Conservation (phyloP, 2,888 invertebrate species). For the Synergus laeviventris region DNA sequence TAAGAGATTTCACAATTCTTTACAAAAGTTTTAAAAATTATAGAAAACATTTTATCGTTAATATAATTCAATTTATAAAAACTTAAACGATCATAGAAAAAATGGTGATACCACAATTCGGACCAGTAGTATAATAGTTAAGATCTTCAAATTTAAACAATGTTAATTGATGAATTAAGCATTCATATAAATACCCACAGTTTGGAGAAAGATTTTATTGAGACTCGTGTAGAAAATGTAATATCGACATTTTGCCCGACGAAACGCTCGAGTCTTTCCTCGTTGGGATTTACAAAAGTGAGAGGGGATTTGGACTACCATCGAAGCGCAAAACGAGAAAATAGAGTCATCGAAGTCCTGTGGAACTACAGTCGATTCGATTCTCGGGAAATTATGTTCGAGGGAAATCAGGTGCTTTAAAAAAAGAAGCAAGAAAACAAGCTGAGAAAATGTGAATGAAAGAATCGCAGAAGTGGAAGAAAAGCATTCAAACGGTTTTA, state of each 20-base stretch:
- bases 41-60: too few relatives aligned
- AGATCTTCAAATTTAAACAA: too few relatives aligned
- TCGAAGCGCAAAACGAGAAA: constrained; percentile 60
- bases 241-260: constrained; percentile 23
- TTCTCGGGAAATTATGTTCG: constrained; percentile 59
- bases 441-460: constrained; percentile 2
- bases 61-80: too few relatives aligned
- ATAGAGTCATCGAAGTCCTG: constrained; percentile 45
- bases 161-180: too few relatives aligned
- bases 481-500: background rate
- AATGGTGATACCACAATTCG: too few relatives aligned
- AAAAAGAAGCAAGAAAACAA: background rate
- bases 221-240: constrained; percentile 11
- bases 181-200: too few relatives aligned
- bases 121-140: too few relatives aligned
- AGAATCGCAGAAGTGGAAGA: background rate
- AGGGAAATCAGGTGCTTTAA: constrained; percentile 53
- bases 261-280: constrained; percentile 19
- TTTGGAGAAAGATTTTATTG: background rate
- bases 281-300: constrained; percentile 29
- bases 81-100: too few relatives aligned
- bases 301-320: constrained; percentile 40
- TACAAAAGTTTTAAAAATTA: too few relatives aligned
- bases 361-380: constrained; percentile 55
- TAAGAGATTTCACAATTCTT: too few relatives aligned